Evolutionary conservation across 2,888 invertebrate genomes (phyloP).

Genomic region (Lithophane ornitopus): DNA sequence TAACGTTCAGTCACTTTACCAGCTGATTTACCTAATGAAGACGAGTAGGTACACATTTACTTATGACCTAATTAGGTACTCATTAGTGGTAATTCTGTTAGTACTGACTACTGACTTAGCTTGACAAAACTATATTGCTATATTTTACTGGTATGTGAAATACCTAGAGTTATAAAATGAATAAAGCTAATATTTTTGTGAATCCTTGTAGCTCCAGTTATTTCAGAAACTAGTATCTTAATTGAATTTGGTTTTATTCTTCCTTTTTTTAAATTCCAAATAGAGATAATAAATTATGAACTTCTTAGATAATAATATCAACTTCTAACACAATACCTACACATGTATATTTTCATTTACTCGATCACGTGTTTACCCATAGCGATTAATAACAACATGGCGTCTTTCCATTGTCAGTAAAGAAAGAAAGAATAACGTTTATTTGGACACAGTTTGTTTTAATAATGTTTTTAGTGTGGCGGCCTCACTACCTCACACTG

Average conservation of each 20-base stretch:
- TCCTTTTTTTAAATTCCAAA: not conserved
- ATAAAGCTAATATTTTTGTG: not conserved
- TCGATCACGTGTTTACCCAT: not conserved
- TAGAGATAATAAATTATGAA: not conserved
- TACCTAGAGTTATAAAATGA: not conserved
- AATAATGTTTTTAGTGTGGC: no score
- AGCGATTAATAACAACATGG: not conserved
- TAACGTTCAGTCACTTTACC: not conserved
- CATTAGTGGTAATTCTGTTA: not conserved
- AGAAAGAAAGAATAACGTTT: no score
- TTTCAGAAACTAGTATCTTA: not conserved
- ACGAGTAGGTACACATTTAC: constrained; percentile 5
- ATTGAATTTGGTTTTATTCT: not conserved
- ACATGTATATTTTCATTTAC: not conserved
- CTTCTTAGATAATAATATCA: no score
- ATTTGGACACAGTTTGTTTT: no score
- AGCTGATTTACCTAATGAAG: constrained; percentile 17
- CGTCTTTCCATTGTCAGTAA: not conserved
- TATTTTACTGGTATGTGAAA: not conserved
- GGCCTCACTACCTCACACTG: no score
- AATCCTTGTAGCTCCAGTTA: not conserved
- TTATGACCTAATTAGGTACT: constrained; percentile 24
- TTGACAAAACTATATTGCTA: not conserved
- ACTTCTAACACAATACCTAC: not conserved
- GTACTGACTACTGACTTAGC: not conserved